These are phyloP conservation scores for Psilopsiagon aurifrons DNA, from an alignment of 2,113 vertebrate genomes.

Conservation along the genomic window DNA sequence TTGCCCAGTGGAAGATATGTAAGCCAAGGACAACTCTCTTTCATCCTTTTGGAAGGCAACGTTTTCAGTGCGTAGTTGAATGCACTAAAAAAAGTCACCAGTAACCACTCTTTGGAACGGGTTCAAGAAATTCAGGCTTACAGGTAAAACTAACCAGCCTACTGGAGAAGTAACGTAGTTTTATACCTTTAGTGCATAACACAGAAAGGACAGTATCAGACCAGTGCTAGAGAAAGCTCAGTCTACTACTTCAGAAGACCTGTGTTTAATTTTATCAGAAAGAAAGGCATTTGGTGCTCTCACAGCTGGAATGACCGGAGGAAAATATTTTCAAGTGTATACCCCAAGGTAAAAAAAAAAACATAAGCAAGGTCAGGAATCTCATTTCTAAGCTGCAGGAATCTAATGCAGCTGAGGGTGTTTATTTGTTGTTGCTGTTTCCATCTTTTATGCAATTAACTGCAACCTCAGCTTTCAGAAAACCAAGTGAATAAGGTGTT, in stretches of 20 bases:
- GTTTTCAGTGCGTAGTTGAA: not conserved
- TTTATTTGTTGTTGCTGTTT: slow-evolving; percentile 41
- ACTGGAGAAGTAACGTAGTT: not conserved
- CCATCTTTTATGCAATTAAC: not conserved
- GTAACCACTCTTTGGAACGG: not conserved
- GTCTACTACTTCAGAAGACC: not conserved
- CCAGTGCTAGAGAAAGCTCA: not conserved
- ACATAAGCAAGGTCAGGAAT: not conserved
- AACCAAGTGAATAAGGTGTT: not conserved
- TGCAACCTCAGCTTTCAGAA: slow-evolving; percentile 36
- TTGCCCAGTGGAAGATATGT: not conserved
- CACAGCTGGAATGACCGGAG: not conserved
- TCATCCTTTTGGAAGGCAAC: not conserved
- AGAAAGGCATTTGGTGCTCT: not conserved
- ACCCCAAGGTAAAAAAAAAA: not conserved
- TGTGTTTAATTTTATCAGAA: not conserved
- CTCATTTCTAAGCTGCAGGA: not conserved
- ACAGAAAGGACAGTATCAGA: not conserved
- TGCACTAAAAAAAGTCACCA: not conserved
- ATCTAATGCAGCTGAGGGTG: not conserved
- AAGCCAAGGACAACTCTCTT: not conserved
- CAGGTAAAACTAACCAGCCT: not conserved
- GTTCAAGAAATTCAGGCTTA: not conserved
- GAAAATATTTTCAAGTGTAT: not conserved
- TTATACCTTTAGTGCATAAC: not conserved